These are phyloP conservation scores for Drosophila repleta DNA, from an alignment of 1,140 invertebrate genomes.

Conservation along the genomic window DNA sequence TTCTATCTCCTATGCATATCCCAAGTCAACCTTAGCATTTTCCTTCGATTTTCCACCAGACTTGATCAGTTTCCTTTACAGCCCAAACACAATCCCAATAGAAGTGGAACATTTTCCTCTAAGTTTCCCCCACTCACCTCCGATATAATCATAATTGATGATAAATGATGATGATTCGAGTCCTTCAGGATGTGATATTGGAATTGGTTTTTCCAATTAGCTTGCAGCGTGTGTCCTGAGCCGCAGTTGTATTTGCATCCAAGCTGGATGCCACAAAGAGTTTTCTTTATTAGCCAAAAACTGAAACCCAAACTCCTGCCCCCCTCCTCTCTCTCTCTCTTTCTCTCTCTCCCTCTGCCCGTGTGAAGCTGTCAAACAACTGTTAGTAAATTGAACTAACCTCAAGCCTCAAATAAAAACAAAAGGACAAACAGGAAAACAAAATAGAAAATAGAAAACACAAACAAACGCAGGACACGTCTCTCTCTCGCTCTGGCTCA, in stretches of 20 bases:
- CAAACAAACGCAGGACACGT: neutral
- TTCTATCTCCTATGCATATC: too few species aligned
- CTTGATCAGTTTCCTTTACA: too few species aligned
- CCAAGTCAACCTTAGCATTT: too few species aligned
- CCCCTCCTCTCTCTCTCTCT: neutral
- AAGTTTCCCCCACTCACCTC: too few species aligned
- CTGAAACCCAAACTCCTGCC: neutral
- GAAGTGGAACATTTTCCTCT: too few species aligned
- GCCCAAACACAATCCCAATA: too few species aligned
- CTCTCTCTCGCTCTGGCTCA: neutral
- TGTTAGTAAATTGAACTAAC: slow-evolving; percentile 15
- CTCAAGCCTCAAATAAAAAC: neutral
- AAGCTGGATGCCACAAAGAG: neutral
- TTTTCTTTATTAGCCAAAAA: slow-evolving; percentile 1
- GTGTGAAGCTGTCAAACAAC: neutral
- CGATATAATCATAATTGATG: too few species aligned
- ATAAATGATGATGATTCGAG: too few species aligned
- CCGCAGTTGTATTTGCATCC: neutral
- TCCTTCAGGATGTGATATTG: too few species aligned
- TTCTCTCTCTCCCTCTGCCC: neutral
- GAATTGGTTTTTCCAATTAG: too few species aligned
- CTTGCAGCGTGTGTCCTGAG: too few species aligned
- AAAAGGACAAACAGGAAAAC: neutral
- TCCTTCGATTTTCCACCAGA: too few species aligned
- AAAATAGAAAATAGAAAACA: neutral